Evolutionary conservation across 2,797 vertebrate genomes (phyloP).

Genomic region (Manis javanica): DNA sequence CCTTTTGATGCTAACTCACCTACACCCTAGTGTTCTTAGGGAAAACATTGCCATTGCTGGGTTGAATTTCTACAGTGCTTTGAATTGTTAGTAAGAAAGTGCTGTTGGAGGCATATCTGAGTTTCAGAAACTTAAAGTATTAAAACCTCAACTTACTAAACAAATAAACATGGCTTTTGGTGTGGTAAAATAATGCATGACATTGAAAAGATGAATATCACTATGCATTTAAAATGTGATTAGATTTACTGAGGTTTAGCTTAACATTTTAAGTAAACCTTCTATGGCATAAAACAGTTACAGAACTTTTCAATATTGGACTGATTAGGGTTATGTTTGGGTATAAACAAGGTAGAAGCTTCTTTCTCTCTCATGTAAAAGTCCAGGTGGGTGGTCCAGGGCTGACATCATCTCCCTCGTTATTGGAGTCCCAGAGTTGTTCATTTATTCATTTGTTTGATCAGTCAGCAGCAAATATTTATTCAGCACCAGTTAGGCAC

Average conservation of each 20-base stretch:
- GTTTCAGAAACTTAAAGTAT: conserved; percentile 28
- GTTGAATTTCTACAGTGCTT: background rate
- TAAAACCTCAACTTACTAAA: conserved; percentile 46
- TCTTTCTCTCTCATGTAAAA: background rate
- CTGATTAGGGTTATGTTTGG: background rate
- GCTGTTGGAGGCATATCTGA: background rate
- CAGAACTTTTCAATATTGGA: background rate
- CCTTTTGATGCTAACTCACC: background rate
- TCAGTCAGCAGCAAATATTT: background rate
- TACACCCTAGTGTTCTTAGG: background rate
- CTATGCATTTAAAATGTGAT: background rate
- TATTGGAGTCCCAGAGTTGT: background rate
- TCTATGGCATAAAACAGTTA: background rate
- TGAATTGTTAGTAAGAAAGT: conserved; percentile 4
- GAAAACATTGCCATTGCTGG: background rate
- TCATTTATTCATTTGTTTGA: background rate
- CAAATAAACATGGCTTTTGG: background rate
- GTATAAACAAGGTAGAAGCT: background rate
- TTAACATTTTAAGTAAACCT: background rate
- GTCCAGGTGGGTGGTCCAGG: background rate
- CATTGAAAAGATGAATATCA: background rate
- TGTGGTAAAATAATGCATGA: background rate
- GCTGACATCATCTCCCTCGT: background rate
- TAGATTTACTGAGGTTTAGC: background rate
- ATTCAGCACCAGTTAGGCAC: background rate